Conservation (phyloP, 2,888 invertebrate genomes). For the Parnassius orleans region DNA sequence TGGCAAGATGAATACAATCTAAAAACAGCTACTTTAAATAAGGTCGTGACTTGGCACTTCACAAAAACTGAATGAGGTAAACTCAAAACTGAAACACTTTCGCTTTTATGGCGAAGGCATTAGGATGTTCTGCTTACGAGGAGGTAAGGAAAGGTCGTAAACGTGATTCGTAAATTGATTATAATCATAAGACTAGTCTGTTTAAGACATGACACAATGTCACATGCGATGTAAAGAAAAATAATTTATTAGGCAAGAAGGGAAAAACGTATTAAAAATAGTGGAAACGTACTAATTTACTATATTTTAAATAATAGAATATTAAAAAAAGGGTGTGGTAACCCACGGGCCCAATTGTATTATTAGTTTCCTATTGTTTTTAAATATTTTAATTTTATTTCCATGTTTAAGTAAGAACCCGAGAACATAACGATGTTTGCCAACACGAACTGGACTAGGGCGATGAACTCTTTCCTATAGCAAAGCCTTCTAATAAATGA, state of each 20-base stretch:
- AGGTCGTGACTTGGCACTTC: slow-evolving; percentile 19
- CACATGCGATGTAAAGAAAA: slow-evolving; percentile 2
- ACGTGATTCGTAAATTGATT: slow-evolving; percentile 23
- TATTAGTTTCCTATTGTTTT: too few species aligned
- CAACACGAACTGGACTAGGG: too few species aligned
- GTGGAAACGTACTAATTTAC: too few species aligned
- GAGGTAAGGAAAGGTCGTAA: slow-evolving; percentile 16
- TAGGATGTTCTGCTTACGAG: slow-evolving; percentile 4
- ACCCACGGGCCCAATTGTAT: too few species aligned
- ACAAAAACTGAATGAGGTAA: slow-evolving; percentile 19
- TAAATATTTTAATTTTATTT: too few species aligned
- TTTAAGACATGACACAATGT: slow-evolving; percentile 8
- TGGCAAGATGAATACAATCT: background rate
- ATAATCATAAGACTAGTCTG: slow-evolving; percentile 14
- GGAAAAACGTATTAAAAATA: too few species aligned
- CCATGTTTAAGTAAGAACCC: too few species aligned
- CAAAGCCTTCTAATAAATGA: too few species aligned
- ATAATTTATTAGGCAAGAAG: background rate
- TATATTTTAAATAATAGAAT: too few species aligned
- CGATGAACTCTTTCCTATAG: too few species aligned
- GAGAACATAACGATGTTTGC: too few species aligned
- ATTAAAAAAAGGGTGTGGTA: too few species aligned
- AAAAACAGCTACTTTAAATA: background rate
- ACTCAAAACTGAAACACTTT: slow-evolving; percentile 20
- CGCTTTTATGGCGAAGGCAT: slow-evolving; percentile 13